Evolutionary conservation across 1,140 invertebrate genomes (phyloP).

Genomic region (Homarus americanus): DNA sequence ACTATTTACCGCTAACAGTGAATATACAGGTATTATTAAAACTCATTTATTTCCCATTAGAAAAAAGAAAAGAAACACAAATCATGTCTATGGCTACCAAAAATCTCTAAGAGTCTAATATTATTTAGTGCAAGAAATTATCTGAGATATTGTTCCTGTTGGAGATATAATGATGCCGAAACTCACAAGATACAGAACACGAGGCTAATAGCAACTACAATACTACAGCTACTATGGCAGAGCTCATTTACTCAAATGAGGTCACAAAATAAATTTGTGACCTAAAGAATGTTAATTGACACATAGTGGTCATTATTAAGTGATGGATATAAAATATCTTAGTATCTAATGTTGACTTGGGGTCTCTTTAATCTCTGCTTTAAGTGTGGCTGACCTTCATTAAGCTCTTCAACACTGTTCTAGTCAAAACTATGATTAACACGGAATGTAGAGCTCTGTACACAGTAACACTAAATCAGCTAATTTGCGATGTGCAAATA

Average conservation of each 20-base stretch:
- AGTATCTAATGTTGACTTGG: background rate
- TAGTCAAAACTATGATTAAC: background rate
- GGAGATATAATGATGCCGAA: conserved; percentile 17
- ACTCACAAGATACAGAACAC: conserved; percentile 35
- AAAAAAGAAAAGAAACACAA: too few relatives aligned
- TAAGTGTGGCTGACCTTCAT: background rate
- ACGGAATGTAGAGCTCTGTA: conserved; percentile 11
- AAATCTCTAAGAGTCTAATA: too few relatives aligned
- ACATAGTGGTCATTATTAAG: background rate
- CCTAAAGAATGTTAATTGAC: background rate
- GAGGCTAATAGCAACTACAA: conserved; percentile 1
- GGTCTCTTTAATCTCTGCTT: background rate
- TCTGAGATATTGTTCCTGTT: background rate
- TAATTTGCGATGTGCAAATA: conserved; percentile 24
- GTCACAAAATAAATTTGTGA: background rate
- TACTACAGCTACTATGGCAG: conserved; percentile 14
- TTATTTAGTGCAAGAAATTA: too few relatives aligned
- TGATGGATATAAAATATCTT: too few relatives aligned
- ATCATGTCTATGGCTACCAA: too few relatives aligned
- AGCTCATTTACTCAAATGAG: background rate
- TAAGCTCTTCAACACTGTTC: background rate
- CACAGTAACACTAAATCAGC: conserved; percentile 18
- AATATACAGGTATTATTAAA: too few relatives aligned
- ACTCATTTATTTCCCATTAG: too few relatives aligned
- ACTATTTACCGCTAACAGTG: too few relatives aligned